A percentile compares a stretch with the other conserved stretches of the same genome.
phyloP scores from a whole-genome alignment of 2,797 vertebrate species.

The Cyclopterus lumpus region DNA sequence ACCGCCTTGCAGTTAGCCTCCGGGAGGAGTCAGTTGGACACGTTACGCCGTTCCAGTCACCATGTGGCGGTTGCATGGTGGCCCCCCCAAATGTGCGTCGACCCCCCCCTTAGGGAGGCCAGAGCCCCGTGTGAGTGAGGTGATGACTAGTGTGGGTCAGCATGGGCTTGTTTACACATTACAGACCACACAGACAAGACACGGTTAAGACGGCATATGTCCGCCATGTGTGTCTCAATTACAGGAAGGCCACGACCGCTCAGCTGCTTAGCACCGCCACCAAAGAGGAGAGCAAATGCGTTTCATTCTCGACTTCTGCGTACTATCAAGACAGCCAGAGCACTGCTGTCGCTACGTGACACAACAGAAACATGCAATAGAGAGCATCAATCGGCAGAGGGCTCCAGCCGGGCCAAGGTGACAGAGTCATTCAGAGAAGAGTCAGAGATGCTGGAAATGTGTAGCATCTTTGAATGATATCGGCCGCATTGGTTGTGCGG shows the following conservation, averaged over 20 bases:
- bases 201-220: conserved; percentile 72
- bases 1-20: neutral
- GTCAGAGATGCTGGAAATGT: conserved; percentile 29
- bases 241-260: conserved; percentile 58
- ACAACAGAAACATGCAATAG: conserved; percentile 38
- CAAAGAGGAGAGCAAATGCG: conserved; percentile 34
- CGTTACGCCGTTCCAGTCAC: conserved; percentile 29
- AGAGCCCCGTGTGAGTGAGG: conserved; percentile 62
- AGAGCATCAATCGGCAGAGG: conserved; percentile 62
- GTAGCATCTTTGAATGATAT: conserved; percentile 21
- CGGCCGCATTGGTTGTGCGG: conserved; percentile 11
- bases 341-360: conserved; percentile 11
- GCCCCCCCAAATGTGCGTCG: conserved; percentile 32
- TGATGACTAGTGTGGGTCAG: conserved; percentile 77
- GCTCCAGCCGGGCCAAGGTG: conserved; percentile 41
- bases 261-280: conserved; percentile 46
- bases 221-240: conserved; percentile 79
- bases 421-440: conserved; percentile 32
- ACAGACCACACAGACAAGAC: conserved; percentile 82
- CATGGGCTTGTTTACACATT: conserved; percentile 79
- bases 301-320: conserved; percentile 12
- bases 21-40: conserved; percentile 10
- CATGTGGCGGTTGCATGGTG: conserved; percentile 49
- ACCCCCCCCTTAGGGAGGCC: conserved; percentile 50
- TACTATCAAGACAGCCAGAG: neutral